A percentile compares a stretch with the other conserved stretches of the same genome.
phyloP scores from a whole-genome alignment of 2,113 vertebrate genomes.

The Speoplatyrhinus poulsoni region DNA sequence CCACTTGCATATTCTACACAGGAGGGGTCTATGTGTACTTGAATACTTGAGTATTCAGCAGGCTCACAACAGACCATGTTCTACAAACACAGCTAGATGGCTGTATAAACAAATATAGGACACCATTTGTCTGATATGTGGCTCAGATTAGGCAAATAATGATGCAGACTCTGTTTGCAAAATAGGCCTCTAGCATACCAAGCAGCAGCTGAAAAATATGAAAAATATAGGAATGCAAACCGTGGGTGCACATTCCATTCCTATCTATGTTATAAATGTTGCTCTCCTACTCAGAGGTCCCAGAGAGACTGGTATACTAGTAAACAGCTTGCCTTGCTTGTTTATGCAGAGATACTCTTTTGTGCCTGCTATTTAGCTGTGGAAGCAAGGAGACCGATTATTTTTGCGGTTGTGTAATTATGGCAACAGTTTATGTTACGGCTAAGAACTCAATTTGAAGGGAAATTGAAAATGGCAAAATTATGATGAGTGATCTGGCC shows the following conservation, averaged over 20 bases:
- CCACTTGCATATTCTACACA: constrained; percentile 20
- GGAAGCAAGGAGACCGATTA: constrained; percentile 10
- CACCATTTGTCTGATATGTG: constrained; percentile 22
- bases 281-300: background rate
- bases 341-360: constrained; percentile 31
- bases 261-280: constrained; percentile 16
- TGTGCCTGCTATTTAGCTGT: constrained; percentile 7
- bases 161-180: background rate
- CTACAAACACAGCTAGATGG: constrained; percentile 19
- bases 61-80: constrained; percentile 20
- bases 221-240: constrained; percentile 28
- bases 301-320: constrained; percentile 41
- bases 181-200: constrained; percentile 2
- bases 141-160: constrained; percentile 29
- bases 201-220: constrained; percentile 4
- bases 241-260: constrained; percentile 16
- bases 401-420: constrained; percentile 18
- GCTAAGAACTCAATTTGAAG: constrained; percentile 20
- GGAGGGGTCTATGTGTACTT: constrained; percentile 16
- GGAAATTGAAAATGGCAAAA: constrained; percentile 24
- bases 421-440: constrained; percentile 31
- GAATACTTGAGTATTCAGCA: constrained; percentile 30
- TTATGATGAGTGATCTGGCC: constrained; percentile 21
- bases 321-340: constrained; percentile 37
- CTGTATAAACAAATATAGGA: constrained; percentile 24